phyloP scores from a whole-genome alignment of 2,888 invertebrate species.

The Limnephilus marmoratus region DNA sequence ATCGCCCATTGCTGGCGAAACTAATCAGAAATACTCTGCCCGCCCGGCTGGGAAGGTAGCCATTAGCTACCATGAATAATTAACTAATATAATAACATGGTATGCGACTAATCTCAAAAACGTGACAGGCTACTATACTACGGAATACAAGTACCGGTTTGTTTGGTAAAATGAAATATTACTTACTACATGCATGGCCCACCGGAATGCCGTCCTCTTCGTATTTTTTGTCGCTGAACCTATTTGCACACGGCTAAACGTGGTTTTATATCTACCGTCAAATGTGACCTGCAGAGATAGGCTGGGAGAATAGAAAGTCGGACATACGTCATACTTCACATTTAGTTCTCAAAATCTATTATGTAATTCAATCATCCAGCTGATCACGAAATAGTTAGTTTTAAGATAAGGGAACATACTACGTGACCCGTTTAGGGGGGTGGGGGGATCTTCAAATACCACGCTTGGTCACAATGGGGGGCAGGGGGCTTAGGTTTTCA shows the following conservation, averaged over 20 bases:
- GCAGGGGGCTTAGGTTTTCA: too few species aligned
- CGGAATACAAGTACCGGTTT: neutral
- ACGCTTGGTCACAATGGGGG: too few species aligned
- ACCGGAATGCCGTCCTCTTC: neutral
- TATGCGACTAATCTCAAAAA: slow-evolving; percentile 2
- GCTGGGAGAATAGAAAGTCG: neutral
- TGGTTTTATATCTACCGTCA: neutral
- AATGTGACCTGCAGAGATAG: neutral
- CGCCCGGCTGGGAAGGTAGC: neutral
- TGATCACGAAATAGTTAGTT: too few species aligned
- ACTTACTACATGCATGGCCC: neutral
- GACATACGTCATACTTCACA: neutral
- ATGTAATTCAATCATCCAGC: too few species aligned
- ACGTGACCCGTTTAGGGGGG: too few species aligned
- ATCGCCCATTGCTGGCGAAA: neutral
- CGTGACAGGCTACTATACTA: neutral
- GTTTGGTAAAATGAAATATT: neutral
- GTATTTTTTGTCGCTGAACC: neutral
- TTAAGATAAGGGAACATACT: too few species aligned
- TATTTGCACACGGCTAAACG: neutral
- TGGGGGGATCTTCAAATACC: too few species aligned
- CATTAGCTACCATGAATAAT: neutral
- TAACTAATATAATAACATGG: neutral
- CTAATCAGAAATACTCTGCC: neutral
- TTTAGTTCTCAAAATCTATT: neutral